Evolutionary conservation across 2,888 invertebrate genomes (phyloP), one percentile per base, ranked within the genome.

Genomic region (Lepidocyrtinus sp.): DNA sequence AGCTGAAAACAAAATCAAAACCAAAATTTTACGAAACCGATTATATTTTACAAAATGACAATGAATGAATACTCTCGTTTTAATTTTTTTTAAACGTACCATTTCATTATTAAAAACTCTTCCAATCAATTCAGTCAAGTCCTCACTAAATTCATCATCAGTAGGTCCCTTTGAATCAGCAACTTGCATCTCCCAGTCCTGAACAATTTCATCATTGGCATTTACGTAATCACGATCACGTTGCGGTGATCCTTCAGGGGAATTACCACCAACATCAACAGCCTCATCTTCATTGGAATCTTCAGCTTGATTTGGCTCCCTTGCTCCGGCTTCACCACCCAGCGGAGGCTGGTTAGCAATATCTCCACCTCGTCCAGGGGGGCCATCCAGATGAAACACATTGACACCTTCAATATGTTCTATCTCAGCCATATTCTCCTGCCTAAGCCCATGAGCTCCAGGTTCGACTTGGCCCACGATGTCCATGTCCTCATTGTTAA

Each of bases 91-190:
- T 17, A 70, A 15, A n/a, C 69, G 55, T 45, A 71, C 76, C 76
- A 77, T 77, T 15, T 77, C 76, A 25, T 77, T 77, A 5, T 63
- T 27, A 19, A 77, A 77, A 1, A 77, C 76, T 22, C 59, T 26
- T 0, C 7, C 26, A 64, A 77, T 70, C 2, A 71, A 64, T 9
- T 64, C 26, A 9, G 65, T 5, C 0, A 77, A 50, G 65, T 65
- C 24, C 1, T 77, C 76, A 1, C 71, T 64, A 19, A 77, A 59
- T 15, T 55, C 65, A 3, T 77, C 76, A 55, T 59, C n/a, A 1
- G 25, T 36, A 1, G 25, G 50, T 7, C 12, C 12, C 36, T 12
- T 36, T 50, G 63, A 17, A 2, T 2, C 9, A 7, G 65, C 27
- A 1, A 25, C 63, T 21, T 55, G 25, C 50, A 24, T 15, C 12